Percentiles rank a stretch among this genome's conserved stretches.
These are phyloP conservation scores for Camponotus floridanus DNA, from an alignment of 1,140 invertebrate species.

Conservation along the genomic window DNA sequence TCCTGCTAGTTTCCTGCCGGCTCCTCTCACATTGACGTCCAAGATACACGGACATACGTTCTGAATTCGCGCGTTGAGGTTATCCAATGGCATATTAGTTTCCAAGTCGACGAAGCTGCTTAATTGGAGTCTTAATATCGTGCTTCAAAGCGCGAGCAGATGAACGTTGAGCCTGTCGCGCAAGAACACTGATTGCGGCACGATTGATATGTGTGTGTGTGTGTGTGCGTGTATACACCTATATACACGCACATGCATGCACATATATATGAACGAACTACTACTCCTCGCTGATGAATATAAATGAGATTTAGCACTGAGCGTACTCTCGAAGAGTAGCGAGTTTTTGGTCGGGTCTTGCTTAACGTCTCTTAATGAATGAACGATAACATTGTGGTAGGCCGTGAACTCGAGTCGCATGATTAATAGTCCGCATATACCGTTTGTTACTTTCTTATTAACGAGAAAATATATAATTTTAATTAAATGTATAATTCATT, in stretches of 20 bases:
- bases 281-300: conserved; percentile 53
- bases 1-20: conserved; percentile 45
- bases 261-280: not conserved
- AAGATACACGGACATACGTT: conserved; percentile 18
- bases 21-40: conserved; percentile 54
- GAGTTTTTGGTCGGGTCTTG: conserved; percentile 54
- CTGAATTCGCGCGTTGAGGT: conserved; percentile 62
- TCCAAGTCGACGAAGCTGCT: conserved; percentile 64
- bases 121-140: conserved; percentile 77
- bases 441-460: not conserved
- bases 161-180: conserved; percentile 53
- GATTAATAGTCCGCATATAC: conserved; percentile 26
- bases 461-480: not conserved
- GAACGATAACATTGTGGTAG: conserved; percentile 59
- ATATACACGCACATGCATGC: no score
- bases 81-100: conserved; percentile 75
- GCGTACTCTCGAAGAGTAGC: conserved; percentile 30
- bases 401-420: conserved; percentile 24
- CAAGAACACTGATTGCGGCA: conserved; percentile 65
- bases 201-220: not conserved
- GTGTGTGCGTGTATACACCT: no score
- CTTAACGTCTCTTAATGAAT: conserved; percentile 53
- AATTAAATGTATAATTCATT: not conserved
- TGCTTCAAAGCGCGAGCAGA: conserved; percentile 70
- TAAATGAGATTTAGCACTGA: conserved; percentile 62